phyloP scores from a whole-genome alignment of 35 echinoderm and acorn worm species.

The Apostichopus californicus region DNA sequence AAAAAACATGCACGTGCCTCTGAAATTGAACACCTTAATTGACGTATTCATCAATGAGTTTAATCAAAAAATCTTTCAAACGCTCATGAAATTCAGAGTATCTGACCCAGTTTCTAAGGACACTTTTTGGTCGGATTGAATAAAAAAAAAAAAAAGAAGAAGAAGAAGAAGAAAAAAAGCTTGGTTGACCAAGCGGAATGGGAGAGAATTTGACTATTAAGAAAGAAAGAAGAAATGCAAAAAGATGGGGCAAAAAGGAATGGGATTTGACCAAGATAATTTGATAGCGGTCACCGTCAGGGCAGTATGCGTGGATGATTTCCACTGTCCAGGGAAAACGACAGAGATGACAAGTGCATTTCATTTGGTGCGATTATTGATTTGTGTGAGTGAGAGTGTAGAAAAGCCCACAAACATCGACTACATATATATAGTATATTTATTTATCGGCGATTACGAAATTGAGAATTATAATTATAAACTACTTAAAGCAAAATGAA shows the following conservation, averaged over 20 bases:
- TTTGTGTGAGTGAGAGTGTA: not conserved
- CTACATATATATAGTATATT: too few relatives aligned
- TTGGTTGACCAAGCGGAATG: conserved; percentile 27
- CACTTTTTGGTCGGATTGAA: not conserved
- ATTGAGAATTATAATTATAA: too few relatives aligned
- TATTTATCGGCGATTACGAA: too few relatives aligned
- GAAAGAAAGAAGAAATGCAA: not conserved
- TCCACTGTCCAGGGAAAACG: conserved; percentile 4
- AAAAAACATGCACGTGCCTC: conserved; percentile 2
- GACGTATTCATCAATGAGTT: conserved; percentile 28
- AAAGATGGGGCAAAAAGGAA: not conserved
- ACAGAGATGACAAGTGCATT: conserved; percentile 17
- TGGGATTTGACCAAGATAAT: not conserved
- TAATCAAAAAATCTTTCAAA: conserved; percentile 29
- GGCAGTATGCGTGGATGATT: conserved; percentile 1
- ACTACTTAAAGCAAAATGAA: too few relatives aligned
- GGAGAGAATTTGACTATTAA: not conserved
- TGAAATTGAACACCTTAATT: conserved; percentile 22
- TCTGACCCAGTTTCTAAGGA: conserved; percentile 24
- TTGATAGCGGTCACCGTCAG: not conserved
- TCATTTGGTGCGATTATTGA: conserved; percentile 13
- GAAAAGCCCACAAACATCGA: too few relatives aligned
- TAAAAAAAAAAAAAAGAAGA: not conserved
- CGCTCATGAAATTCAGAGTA: conserved; percentile 15
- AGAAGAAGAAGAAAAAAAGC: not conserved